Evolutionary conservation across 1,140 invertebrate species (phyloP).

Genomic region (Tenebrio molitor): DNA sequence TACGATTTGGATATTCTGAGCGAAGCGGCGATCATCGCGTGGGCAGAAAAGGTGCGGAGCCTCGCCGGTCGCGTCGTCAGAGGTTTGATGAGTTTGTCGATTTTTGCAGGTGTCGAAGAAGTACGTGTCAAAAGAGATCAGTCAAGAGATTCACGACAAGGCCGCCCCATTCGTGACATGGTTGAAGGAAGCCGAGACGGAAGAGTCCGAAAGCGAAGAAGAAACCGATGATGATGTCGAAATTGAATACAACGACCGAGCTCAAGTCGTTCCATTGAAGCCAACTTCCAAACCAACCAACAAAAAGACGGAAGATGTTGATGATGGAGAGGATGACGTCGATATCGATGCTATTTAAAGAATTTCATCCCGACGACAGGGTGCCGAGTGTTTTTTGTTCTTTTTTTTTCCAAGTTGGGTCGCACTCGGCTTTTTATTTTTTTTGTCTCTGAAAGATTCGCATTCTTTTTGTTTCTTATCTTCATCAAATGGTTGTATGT

Average conservation of each 20-base stretch:
- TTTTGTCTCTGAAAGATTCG: constrained; percentile 47
- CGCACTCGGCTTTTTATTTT: constrained; percentile 15
- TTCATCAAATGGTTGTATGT: constrained; percentile 52
- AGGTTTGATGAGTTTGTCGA: background rate
- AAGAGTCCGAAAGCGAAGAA: constrained; percentile 82
- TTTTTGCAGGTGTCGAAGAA: constrained; percentile 83
- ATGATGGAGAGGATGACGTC: constrained; percentile 82
- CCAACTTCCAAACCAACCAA: constrained; percentile 67
- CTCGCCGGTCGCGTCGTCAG: too few relatives aligned
- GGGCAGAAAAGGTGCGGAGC: constrained; percentile 87
- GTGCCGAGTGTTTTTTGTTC: constrained; percentile 19
- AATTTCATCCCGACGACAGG: constrained; percentile 37
- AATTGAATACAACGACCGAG: constrained; percentile 89
- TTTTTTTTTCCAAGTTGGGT: constrained; percentile 7
- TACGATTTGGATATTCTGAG: constrained; percentile 97
- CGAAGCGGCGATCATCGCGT: constrained; percentile 94
- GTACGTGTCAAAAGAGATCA: constrained; percentile 92
- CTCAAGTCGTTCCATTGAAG: constrained; percentile 81
- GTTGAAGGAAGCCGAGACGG: constrained; percentile 97
- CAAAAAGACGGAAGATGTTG: constrained; percentile 71
- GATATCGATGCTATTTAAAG: constrained; percentile 94
- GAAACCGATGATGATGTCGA: constrained; percentile 73
- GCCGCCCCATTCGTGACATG: constrained; percentile 96
- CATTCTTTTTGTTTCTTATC: constrained; percentile 52
- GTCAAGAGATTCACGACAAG: constrained; percentile 92